Evolutionary conservation across 1,140 invertebrate species (phyloP).

Genomic region (Lasioglossum albipes): DNA sequence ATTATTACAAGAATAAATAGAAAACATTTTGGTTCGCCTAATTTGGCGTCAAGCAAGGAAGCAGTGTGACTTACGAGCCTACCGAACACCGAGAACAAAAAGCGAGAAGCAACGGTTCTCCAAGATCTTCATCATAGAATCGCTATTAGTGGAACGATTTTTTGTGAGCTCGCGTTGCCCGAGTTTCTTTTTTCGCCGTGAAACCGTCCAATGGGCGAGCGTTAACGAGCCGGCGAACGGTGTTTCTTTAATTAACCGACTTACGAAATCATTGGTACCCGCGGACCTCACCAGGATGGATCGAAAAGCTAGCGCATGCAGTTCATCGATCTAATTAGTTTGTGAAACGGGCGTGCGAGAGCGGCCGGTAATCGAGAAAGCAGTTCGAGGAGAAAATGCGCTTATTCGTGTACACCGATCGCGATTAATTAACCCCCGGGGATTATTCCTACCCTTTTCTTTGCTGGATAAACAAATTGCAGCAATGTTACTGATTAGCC

Average conservation of each 20-base stretch:
- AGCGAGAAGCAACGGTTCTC: background rate
- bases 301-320: background rate
- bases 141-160: background rate
- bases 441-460: slow-evolving; percentile 12
- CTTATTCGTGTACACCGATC: slow-evolving; percentile 20
- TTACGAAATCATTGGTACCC: slow-evolving; percentile 42
- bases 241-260: slow-evolving; percentile 40
- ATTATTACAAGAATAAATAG: background rate
- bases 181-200: background rate
- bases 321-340: slow-evolving; percentile 42
- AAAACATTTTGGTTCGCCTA: background rate
- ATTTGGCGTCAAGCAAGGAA: background rate
- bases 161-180: background rate
- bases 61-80: background rate
- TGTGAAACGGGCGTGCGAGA: slow-evolving; percentile 2
- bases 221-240: slow-evolving; percentile 25
- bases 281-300: background rate
- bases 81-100: background rate
- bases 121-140: slow-evolving; percentile 5
- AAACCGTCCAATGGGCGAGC: background rate
- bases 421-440: slow-evolving; percentile 60
- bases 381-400: slow-evolving; percentile 3
- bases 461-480: slow-evolving; percentile 53
- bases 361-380: slow-evolving; percentile 39
- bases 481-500: slow-evolving; percentile 13